A percentile compares a stretch with the other conserved stretches of the same genome.
Evolutionary conservation across 2,888 invertebrate species (phyloP).

Genomic region (Gisinianus flammeolus): DNA sequence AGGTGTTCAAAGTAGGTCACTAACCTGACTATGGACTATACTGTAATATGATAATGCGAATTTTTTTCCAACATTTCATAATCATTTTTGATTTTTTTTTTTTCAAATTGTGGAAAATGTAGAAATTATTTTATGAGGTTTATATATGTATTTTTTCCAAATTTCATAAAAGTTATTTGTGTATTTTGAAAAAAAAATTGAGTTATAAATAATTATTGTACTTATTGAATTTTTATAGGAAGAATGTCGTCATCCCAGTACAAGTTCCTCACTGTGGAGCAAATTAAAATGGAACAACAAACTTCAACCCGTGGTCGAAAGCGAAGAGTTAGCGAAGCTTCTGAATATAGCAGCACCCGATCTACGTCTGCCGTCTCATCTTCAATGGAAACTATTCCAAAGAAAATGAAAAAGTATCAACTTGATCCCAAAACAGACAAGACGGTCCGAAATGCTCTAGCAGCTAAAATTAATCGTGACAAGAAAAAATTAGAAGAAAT

Average conservation of each 20-base stretch:
- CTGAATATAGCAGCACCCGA: background rate
- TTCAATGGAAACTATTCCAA: conserved; percentile 2
- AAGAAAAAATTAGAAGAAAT: conserved; percentile 50
- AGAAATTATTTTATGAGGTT: too few relatives aligned
- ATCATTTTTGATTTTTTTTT: too few relatives aligned
- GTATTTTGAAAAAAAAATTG: too few relatives aligned
- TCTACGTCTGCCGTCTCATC: background rate
- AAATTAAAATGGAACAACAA: conserved; percentile 24
- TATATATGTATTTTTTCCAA: too few relatives aligned
- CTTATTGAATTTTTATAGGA: too few relatives aligned
- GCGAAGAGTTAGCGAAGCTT: conserved; percentile 26
- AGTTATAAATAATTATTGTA: too few relatives aligned
- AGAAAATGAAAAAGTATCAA: conserved; percentile 50
- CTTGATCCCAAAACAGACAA: conserved; percentile 45
- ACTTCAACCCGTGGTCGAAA: conserved; percentile 20
- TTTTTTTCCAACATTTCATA: too few relatives aligned
- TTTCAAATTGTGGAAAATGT: too few relatives aligned
- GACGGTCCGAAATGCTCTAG: conserved; percentile 53
- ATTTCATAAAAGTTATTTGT: too few relatives aligned
- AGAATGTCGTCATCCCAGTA: background rate
- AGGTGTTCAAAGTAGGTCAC: too few relatives aligned
- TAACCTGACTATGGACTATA: too few relatives aligned
- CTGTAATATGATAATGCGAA: too few relatives aligned
- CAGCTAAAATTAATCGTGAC: conserved; percentile 54
- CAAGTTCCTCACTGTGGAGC: background rate